These are phyloP conservation scores for Agapornis roseicollis DNA, from an alignment of 2,113 vertebrate genomes.

Conservation along the genomic window DNA sequence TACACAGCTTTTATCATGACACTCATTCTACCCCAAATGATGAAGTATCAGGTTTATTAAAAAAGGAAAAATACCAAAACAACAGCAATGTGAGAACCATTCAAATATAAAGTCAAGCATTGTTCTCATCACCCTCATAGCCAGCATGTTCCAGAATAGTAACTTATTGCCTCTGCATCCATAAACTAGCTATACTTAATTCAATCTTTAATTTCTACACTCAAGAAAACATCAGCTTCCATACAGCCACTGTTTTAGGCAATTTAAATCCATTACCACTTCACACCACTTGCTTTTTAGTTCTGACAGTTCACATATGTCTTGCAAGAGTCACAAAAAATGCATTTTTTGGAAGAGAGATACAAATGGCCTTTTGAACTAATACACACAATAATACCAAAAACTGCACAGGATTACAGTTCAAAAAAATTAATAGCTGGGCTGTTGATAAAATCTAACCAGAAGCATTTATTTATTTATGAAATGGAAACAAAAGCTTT, in stretches of 20 bases:
- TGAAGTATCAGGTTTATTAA: background rate
- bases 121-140: background rate
- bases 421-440: rapidly evolving
- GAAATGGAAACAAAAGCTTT: background rate
- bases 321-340: background rate
- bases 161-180: background rate
- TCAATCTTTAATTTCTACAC: background rate
- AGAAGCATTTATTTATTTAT: background rate
- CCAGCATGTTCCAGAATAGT: background rate
- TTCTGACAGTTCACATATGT: background rate
- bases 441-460: background rate
- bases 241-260: background rate
- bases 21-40: background rate
- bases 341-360: background rate
- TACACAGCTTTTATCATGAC: background rate
- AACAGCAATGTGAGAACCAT: background rate
- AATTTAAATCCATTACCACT: background rate
- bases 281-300: background rate
- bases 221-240: background rate
- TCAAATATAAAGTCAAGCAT: background rate
- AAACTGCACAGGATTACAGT: background rate
- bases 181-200: background rate
- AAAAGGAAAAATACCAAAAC: background rate
- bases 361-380: background rate
- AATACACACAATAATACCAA: background rate